Evolutionary conservation across 2,113 vertebrate species (phyloP), one percentile per base, ranked within the genome.

Genomic region (Colinus virginianus): DNA sequence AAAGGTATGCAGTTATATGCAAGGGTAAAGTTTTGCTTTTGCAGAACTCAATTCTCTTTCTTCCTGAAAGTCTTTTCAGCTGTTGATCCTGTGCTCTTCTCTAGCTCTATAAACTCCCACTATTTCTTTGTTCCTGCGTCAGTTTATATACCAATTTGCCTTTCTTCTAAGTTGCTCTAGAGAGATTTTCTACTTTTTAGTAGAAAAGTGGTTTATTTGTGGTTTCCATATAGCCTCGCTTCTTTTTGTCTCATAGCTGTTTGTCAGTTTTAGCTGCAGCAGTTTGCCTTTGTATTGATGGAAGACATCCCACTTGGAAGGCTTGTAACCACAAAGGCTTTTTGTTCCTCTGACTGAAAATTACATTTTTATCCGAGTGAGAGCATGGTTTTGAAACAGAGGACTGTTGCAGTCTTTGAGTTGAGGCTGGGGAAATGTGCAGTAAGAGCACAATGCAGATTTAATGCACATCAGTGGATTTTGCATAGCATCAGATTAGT

Each of bases 1-100:
- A 99, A 79, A 99, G 99, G 99, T 99, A 96, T 91, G 75, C 40
- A 55, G 6, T 28, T 49, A 11, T 32, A n/a, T 5, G 2, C 34
- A 25, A 19, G 32, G 51, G 25, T 26, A 4, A 58, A 71, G 6
- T 49, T 74, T 48, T 83, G 34, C 22, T 78, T 66, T 70, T 87
- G 56, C 64, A 78, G 49, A 82, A 17, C 26, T 8, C 7, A 11
- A 6, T 56, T 40, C 78, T 46, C n/a, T 69, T 88, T 69, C 43
- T 43, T 67, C 42, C 43, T 78, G 59, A n/a, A 58, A 74, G n/a
- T 38, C 8, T 42, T 78, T 43, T 62, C 13, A 76, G 0, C 19
- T 81, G 20, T 40, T 71, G 32, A 30, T 70, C 5, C 19, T 77
- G 16, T 82, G 67, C 59, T 78, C 18, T 84, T 92, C n/a, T 7